Evolutionary conservation across 2,797 vertebrate species (phyloP).

Genomic region (Diplodus sargus): DNA sequence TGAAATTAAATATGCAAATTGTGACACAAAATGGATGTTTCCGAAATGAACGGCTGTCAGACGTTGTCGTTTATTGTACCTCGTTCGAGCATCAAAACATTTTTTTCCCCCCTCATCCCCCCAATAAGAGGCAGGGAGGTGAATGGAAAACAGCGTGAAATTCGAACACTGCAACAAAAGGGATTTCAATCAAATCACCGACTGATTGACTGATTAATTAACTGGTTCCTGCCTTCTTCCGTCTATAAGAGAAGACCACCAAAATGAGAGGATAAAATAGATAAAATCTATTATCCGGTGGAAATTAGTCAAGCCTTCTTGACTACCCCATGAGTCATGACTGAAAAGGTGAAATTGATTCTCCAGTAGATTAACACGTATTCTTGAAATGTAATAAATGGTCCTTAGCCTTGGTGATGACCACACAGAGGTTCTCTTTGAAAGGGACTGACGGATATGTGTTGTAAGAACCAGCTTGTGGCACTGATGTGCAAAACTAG

Average conservation of each 20-base stretch:
- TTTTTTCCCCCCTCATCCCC: too few species aligned
- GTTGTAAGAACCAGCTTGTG: constrained; percentile 42
- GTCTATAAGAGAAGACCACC: constrained; percentile 24
- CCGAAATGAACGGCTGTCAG: constrained; percentile 50
- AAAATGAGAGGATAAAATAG: constrained; percentile 60
- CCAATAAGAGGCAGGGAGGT: constrained; percentile 3
- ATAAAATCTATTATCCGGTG: constrained; percentile 73
- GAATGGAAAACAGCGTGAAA: constrained; percentile 25
- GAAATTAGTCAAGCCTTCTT: constrained; percentile 77
- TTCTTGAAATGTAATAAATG: constrained; percentile 72
- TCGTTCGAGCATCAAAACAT: constrained; percentile 28
- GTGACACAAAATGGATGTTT: constrained; percentile 46
- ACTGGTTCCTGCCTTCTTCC: constrained; percentile 16
- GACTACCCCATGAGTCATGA: constrained; percentile 75
- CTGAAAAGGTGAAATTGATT: constrained; percentile 75
- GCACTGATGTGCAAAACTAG: constrained; percentile 54
- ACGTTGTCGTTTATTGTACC: constrained; percentile 25
- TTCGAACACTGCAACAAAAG: not conserved
- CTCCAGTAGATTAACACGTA: constrained; percentile 72
- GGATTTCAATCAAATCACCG: constrained; percentile 18
- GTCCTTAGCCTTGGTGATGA: constrained; percentile 68
- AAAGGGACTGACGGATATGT: constrained; percentile 48
- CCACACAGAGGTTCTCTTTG: constrained; percentile 52
- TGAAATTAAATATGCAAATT: constrained; percentile 62
- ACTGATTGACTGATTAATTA: constrained; percentile 46